Evolutionary conservation across 2,888 invertebrate species (phyloP).

Genomic region (Tetragonula carbonaria): DNA sequence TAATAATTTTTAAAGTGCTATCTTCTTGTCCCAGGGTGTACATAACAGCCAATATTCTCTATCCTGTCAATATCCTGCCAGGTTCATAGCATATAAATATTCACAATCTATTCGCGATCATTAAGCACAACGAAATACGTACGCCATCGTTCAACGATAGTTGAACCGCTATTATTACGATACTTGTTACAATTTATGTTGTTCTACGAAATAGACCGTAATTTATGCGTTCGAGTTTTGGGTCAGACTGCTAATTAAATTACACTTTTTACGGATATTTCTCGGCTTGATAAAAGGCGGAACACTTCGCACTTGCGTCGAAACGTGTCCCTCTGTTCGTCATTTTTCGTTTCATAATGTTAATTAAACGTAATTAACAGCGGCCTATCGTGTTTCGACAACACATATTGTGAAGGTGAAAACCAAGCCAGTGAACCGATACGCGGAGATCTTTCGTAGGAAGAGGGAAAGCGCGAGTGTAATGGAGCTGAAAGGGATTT

Average conservation of each 20-base stretch:
- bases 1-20: no score
- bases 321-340: conserved; percentile 11
- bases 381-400: not conserved
- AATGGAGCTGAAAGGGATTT: not conserved
- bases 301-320: not conserved
- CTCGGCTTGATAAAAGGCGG: not conserved
- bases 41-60: not conserved
- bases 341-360: conserved; percentile 27
- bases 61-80: not conserved
- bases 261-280: conserved; percentile 20
- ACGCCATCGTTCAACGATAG: not conserved
- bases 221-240: conserved; percentile 17
- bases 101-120: not conserved
- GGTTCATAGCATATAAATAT: not conserved
- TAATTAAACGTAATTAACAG: conserved; percentile 61
- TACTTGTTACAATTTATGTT: not conserved
- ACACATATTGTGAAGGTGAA: not conserved
- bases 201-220: conserved; percentile 9
- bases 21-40: not conserved
- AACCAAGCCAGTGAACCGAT: not conserved
- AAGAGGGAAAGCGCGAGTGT: not conserved
- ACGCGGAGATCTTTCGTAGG: not conserved
- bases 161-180: conserved; percentile 10
- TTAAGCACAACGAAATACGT: conserved; percentile 15
- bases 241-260: conserved; percentile 41